A percentile compares a stretch with the other conserved stretches of the same genome.
phyloP scores from a whole-genome alignment of 2,113 vertebrate species.

The Actinemys pallida region DNA sequence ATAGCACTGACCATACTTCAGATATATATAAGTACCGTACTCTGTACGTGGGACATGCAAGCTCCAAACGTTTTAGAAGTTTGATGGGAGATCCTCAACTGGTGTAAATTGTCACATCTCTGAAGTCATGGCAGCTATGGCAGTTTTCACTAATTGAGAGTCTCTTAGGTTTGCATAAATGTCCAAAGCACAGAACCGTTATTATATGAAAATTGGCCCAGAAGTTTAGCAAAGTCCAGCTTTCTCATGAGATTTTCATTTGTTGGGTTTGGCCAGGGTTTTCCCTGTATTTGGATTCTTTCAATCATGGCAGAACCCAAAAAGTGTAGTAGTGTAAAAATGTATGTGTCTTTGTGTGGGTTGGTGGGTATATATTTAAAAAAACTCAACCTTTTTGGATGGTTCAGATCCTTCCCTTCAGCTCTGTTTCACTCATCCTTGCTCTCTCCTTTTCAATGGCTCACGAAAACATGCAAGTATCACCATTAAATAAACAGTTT shows the following conservation, averaged over 20 bases:
- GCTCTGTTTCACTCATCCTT: neutral
- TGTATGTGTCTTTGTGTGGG: neutral
- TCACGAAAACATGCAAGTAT: neutral
- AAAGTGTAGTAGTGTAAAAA: no score
- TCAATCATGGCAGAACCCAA: neutral
- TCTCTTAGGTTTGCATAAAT: neutral
- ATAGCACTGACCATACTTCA: constrained; percentile 7
- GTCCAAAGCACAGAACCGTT: neutral
- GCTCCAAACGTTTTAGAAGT: neutral
- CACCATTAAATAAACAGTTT: neutral
- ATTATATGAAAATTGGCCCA: neutral
- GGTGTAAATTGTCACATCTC: neutral
- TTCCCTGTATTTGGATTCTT: neutral
- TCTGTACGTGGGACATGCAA: neutral
- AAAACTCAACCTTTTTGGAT: neutral
- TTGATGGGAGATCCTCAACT: neutral
- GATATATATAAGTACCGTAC: neutral
- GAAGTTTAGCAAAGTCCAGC: neutral
- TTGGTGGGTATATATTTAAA: neutral
- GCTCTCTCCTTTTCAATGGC: neutral
- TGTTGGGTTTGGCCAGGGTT: neutral
- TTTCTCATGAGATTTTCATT: neutral
- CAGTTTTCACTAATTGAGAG: neutral
- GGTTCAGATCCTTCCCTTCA: neutral
- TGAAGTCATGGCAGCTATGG: neutral